Evolutionary conservation across 2,113 vertebrate species (phyloP).

Genomic region (Nibea albiflora): DNA sequence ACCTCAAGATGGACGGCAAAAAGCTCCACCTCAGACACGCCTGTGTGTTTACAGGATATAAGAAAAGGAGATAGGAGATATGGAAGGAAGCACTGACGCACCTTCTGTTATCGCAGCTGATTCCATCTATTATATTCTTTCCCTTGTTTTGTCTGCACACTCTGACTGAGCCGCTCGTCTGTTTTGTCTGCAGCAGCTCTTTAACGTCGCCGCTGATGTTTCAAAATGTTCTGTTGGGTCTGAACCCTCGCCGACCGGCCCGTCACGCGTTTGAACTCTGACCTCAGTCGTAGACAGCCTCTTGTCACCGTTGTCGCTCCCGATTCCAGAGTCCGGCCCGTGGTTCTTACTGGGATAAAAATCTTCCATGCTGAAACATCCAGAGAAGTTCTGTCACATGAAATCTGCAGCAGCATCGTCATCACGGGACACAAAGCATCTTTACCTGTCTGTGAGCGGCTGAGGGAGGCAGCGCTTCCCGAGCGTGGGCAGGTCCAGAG

Average conservation of each 20-base stretch:
- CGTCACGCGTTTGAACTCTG: conserved; percentile 58
- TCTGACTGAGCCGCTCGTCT: no score
- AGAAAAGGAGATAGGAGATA: no score
- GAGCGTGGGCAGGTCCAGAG: conserved; percentile 93
- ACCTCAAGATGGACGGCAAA: no score
- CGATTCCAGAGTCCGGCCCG: conserved; percentile 97
- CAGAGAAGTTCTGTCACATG: no score
- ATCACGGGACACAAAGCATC: not conserved
- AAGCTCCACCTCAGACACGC: no score
- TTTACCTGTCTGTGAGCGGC: conserved; percentile 95
- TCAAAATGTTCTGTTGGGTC: not conserved
- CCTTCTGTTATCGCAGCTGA: no score
- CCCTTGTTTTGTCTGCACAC: no score
- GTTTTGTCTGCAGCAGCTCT: no score
- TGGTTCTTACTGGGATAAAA: conserved; percentile 98
- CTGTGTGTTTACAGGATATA: no score
- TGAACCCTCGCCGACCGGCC: not conserved
- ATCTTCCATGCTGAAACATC: conserved; percentile 91
- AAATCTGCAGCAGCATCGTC: not conserved
- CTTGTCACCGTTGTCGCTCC: conserved; percentile 98
- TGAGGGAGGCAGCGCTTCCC: conserved; percentile 93
- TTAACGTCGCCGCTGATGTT: not conserved
- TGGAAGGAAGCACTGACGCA: no score
- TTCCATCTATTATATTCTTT: no score
- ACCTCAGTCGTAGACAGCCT: conserved; percentile 97